phyloP scores from a whole-genome alignment of 1,140 invertebrate genomes.

The Cyrtorhinus lividipennis region DNA sequence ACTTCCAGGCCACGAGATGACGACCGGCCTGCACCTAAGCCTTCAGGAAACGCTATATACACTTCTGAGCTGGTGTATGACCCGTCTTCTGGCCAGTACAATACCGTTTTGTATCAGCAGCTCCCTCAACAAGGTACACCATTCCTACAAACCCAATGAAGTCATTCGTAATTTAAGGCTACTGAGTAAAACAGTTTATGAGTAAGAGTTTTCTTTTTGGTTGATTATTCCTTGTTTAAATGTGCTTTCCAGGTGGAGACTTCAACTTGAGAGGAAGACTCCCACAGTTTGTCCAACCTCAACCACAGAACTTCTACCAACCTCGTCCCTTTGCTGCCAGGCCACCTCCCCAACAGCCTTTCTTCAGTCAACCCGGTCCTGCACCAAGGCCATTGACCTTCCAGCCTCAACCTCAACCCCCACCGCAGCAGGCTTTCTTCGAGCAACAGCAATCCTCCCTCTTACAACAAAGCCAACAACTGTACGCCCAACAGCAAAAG shows the following conservation, averaged over 20 bases:
- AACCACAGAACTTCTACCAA: conserved; percentile 18
- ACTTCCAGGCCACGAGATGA: conserved; percentile 10
- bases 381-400: conserved; percentile 37
- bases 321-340: conserved; percentile 20
- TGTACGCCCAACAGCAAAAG: conserved; percentile 54
- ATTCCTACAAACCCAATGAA: too few species aligned
- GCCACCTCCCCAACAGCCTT: conserved; percentile 23
- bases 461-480: conserved; percentile 53
- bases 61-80: conserved; percentile 62
- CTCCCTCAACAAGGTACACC: too few species aligned
- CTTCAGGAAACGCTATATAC: conserved; percentile 40
- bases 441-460: conserved; percentile 52
- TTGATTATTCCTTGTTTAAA: too few species aligned
- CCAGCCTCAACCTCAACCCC: conserved; percentile 15
- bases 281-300: conserved; percentile 46
- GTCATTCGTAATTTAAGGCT: conserved; percentile 44
- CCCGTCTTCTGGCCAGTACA: conserved; percentile 60
- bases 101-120: conserved; percentile 59
- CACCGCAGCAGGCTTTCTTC: conserved; percentile 46
- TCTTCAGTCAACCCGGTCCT: conserved; percentile 38
- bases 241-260: conserved; percentile 28
- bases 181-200: conserved; percentile 28
- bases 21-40: conserved; percentile 25
- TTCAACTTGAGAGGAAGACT: conserved; percentile 54
- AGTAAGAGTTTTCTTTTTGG: not conserved